Conservation (phyloP, 2,113 vertebrate genomes). For the Sigmodon hispidus region DNA sequence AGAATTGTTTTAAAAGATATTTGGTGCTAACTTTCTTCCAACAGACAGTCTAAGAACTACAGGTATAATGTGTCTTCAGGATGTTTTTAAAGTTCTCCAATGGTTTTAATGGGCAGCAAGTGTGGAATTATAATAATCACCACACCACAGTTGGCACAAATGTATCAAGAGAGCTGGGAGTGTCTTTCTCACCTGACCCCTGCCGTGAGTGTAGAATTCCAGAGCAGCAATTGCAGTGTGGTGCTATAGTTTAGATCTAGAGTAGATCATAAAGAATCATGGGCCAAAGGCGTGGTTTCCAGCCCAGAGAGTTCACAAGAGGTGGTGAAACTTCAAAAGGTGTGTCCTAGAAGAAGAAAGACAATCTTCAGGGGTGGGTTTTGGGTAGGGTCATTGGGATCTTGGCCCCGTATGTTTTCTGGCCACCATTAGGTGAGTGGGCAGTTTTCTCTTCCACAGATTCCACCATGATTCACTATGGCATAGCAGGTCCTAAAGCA, state of each 20-base stretch:
- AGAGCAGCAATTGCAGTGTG: neutral
- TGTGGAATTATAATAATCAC: neutral
- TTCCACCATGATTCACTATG: neutral
- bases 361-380: too few species aligned
- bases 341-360: neutral
- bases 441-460: neutral
- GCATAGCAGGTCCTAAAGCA: neutral
- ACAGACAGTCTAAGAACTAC: neutral
- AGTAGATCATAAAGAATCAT: neutral
- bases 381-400: neutral
- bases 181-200: neutral
- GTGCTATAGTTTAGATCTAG: neutral
- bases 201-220: neutral
- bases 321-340: neutral
- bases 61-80: neutral
- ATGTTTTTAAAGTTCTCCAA: neutral
- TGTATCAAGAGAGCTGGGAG: neutral
- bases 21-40: neutral
- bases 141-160: neutral
- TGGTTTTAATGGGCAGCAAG: constrained; percentile 2
- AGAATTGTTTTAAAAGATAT: constrained; percentile 20
- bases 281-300: neutral
- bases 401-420: neutral
- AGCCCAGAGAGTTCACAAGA: neutral
- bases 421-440: neutral